phyloP scores from a whole-genome alignment of 2,113 vertebrate genomes.

The Aepyceros melampus region DNA sequence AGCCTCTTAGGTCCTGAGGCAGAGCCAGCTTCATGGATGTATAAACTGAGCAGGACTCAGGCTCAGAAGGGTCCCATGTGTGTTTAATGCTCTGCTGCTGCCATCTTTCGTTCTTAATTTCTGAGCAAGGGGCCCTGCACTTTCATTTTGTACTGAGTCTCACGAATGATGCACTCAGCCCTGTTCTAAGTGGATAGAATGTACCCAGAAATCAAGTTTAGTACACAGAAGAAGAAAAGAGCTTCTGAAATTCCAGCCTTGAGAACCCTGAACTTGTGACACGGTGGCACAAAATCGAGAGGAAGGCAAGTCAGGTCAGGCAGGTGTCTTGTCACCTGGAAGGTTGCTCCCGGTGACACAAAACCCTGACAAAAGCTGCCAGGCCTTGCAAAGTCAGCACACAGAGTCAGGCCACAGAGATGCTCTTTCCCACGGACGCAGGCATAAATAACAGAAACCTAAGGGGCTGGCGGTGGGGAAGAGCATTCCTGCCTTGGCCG shows the following conservation, averaged over 20 bases:
- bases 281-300: background rate
- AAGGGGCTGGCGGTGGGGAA: background rate
- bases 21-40: background rate
- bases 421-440: background rate
- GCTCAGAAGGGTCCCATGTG: background rate
- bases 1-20: background rate
- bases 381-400: background rate
- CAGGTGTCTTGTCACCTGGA: background rate
- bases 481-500: background rate
- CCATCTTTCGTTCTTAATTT: background rate
- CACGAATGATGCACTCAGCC: background rate
- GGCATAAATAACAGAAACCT: background rate
- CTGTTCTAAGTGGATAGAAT: background rate
- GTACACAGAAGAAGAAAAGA: background rate
- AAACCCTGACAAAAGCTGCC: background rate
- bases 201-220: background rate
- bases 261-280: background rate
- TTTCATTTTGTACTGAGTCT: background rate
- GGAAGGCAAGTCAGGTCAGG: background rate
- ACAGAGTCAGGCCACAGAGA: background rate
- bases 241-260: background rate
- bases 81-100: background rate
- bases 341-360: background rate
- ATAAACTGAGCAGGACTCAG: background rate
- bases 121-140: background rate